A percentile compares a stretch with the other conserved stretches of the same genome.
phyloP scores from a whole-genome alignment of 2,888 invertebrate species.

The Cephus pygmeus region DNA sequence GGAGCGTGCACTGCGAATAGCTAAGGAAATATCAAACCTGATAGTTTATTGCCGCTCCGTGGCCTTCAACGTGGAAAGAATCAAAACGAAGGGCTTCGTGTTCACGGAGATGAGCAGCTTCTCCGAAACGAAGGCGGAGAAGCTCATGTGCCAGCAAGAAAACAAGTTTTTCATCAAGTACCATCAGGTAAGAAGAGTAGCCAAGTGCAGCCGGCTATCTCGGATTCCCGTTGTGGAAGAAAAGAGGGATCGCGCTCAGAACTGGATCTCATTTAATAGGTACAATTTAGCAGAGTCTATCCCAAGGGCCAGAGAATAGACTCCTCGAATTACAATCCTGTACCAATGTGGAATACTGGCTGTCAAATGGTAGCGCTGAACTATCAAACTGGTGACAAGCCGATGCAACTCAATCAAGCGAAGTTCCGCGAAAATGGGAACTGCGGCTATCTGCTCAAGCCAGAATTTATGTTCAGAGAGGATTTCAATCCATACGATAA shows the following conservation, averaged over 20 bases:
- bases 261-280: slow-evolving; percentile 47
- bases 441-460: slow-evolving; percentile 93
- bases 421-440: slow-evolving; percentile 92
- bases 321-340: slow-evolving; percentile 96
- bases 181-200: slow-evolving; percentile 70
- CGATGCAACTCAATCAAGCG: slow-evolving; percentile 96
- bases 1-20: slow-evolving; percentile 91
- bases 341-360: slow-evolving; percentile 94
- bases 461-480: slow-evolving; percentile 86
- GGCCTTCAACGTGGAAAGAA: slow-evolving; percentile 80
- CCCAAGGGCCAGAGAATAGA: slow-evolving; percentile 95
- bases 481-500: slow-evolving; percentile 83
- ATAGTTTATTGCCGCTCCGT: slow-evolving; percentile 96
- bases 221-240: not conserved
- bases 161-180: slow-evolving; percentile 80
- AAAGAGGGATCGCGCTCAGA: slow-evolving; percentile 1
- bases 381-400: slow-evolving; percentile 94
- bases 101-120: slow-evolving; percentile 98
- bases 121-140: slow-evolving; percentile 95
- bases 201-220: not conserved
- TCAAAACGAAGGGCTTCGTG: slow-evolving; percentile 78
- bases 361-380: slow-evolving; percentile 98
- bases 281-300: slow-evolving; percentile 94
- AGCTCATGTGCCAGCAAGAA: slow-evolving; percentile 86
- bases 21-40: slow-evolving; percentile 96